Evolutionary conservation across 2,113 vertebrate genomes (phyloP).

Genomic region (Phylloscopus trochilus): DNA sequence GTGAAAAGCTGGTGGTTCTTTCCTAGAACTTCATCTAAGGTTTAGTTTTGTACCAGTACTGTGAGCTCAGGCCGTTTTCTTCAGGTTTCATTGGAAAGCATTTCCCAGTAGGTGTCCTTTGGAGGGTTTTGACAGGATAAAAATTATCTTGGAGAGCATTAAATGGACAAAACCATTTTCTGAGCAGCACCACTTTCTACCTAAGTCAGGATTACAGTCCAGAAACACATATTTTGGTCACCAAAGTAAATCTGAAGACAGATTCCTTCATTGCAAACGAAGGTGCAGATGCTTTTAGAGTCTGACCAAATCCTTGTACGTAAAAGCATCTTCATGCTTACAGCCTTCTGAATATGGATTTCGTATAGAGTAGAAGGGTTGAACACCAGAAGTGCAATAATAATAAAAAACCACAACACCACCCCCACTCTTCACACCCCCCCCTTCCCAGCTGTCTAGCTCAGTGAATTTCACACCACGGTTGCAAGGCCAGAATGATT

Average conservation of each 20-base stretch:
- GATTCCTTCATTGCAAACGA: not conserved
- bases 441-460: slow-evolving; percentile 60
- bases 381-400: slow-evolving; percentile 49
- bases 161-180: not conserved
- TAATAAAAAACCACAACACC: slow-evolving; percentile 34
- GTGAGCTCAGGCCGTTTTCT: not conserved
- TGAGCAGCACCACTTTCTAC: not conserved
- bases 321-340: not conserved
- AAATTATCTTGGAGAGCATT: not conserved
- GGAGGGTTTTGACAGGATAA: not conserved
- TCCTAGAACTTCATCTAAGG: not conserved
- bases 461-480: slow-evolving; percentile 50
- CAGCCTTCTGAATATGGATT: slow-evolving; percentile 18
- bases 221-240: not conserved
- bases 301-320: not conserved
- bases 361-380: not conserved
- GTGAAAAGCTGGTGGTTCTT: not conserved
- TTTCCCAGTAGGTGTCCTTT: not conserved
- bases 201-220: not conserved
- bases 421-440: slow-evolving; percentile 57
- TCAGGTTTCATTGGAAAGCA: not conserved
- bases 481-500: slow-evolving; percentile 57
- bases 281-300: not conserved
- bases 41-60: not conserved
- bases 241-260: not conserved